Conservation (phyloP, 2,888 invertebrate genomes). For the Thyatira batis region DNA sequence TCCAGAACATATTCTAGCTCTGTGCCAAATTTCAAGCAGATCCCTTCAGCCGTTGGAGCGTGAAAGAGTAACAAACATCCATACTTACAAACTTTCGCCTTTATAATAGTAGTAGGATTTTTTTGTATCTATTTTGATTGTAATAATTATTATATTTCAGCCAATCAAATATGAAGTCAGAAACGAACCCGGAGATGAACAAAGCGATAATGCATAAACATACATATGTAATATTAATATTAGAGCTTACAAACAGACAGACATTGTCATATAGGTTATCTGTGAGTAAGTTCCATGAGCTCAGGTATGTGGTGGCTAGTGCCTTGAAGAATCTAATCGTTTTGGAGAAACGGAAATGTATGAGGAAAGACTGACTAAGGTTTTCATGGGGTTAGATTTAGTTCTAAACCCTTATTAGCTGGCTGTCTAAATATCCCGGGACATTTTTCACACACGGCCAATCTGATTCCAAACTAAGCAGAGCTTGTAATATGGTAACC, state of each 20-base stretch:
- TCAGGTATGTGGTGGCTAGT: slow-evolving; percentile 59
- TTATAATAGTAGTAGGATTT: no score
- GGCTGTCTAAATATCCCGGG: neutral
- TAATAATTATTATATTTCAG: slow-evolving; percentile 40
- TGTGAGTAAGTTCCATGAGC: slow-evolving; percentile 62
- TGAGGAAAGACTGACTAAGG: slow-evolving; percentile 59
- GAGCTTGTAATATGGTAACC: no score
- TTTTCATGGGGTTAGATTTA: slow-evolving; percentile 35
- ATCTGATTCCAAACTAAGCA: no score
- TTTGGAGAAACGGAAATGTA: slow-evolving; percentile 66
- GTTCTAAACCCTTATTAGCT: neutral
- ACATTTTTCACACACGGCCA: no score
- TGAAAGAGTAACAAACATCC: no score
- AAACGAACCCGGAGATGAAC: slow-evolving; percentile 27
- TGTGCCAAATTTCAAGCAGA: no score
- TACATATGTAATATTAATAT: slow-evolving; percentile 50
- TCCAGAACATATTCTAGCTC: no score
- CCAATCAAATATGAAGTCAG: slow-evolving; percentile 51
- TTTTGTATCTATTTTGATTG: no score
- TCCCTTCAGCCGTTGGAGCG: no score
- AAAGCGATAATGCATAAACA: slow-evolving; percentile 52
- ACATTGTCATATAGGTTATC: slow-evolving; percentile 51
- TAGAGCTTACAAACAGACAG: slow-evolving; percentile 52
- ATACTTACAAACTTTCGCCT: no score
- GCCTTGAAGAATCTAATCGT: slow-evolving; percentile 68